A percentile compares a stretch with the other conserved stretches of the same genome.
These are phyloP conservation scores for Syngnathus acus DNA, from an alignment of 2,797 vertebrate species.

Conservation along the genomic window DNA sequence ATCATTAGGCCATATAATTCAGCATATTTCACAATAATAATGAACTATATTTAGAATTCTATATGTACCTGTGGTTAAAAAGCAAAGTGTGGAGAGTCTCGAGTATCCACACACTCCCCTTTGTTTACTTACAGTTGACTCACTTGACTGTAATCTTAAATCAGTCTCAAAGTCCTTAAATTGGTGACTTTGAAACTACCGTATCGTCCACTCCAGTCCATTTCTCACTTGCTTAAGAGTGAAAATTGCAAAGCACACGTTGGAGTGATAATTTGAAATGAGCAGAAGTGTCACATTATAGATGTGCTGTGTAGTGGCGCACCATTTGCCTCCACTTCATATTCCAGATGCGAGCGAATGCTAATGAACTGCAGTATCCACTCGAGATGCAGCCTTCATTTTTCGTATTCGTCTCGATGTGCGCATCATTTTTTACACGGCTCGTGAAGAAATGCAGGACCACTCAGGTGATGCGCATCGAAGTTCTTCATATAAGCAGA, in stretches of 20 bases:
- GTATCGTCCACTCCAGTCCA: too few relatives aligned
- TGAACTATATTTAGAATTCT: too few relatives aligned
- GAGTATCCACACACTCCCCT: too few relatives aligned
- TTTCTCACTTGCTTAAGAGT: too few relatives aligned
- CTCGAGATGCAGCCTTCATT: constrained; percentile 25
- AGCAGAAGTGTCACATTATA: neutral
- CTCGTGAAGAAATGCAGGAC: neutral
- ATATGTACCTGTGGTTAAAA: too few relatives aligned
- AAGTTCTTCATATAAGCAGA: neutral
- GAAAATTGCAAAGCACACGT: neutral
- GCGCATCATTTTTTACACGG: neutral
- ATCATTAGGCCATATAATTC: too few relatives aligned
- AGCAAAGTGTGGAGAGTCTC: too few relatives aligned
- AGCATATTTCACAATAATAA: too few relatives aligned
- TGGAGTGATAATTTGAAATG: neutral
- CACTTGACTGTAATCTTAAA: too few relatives aligned
- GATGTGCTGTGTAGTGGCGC: neutral
- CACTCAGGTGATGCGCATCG: neutral
- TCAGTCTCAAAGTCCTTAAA: too few relatives aligned
- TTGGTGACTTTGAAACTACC: too few relatives aligned
- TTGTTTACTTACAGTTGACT: too few relatives aligned
- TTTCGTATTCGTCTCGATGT: neutral
- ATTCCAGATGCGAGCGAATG: constrained; percentile 49
- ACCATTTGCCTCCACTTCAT: constrained; percentile 24
- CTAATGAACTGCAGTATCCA: constrained; percentile 48